Conservation (phyloP, 2,113 vertebrate genomes). For the Deroptyus accipitrinus region DNA sequence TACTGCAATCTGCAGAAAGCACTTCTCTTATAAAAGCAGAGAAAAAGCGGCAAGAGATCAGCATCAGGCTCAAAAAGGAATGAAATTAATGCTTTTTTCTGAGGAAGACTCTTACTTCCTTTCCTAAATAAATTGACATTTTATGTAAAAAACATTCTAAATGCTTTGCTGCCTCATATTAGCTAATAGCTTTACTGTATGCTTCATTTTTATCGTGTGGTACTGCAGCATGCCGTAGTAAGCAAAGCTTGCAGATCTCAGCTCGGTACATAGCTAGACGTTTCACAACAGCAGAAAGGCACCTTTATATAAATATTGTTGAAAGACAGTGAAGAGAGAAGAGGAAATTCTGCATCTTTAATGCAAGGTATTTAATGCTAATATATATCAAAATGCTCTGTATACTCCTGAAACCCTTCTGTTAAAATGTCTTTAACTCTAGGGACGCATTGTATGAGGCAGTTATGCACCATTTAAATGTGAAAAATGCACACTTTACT, state of each 20-base stretch:
- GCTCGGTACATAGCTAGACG: background rate
- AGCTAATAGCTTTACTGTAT: background rate
- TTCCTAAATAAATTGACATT: background rate
- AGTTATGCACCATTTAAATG: conserved; percentile 59
- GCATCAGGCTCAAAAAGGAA: background rate
- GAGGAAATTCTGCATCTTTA: conserved; percentile 43
- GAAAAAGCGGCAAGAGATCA: background rate
- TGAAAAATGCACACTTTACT: conserved; percentile 61
- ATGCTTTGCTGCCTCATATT: background rate
- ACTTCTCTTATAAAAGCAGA: background rate
- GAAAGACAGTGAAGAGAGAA: conserved; percentile 54
- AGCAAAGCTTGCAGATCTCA: background rate
- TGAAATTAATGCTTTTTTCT: background rate
- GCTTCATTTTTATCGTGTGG: background rate
- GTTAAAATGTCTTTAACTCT: conserved; percentile 39
- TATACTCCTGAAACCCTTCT: background rate
- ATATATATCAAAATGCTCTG: conserved; percentile 21
- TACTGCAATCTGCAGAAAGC: background rate
- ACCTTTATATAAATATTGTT: conserved; percentile 22
- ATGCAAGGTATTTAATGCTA: conserved; percentile 27
- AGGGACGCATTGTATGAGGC: conserved; percentile 24
- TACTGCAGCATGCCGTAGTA: background rate
- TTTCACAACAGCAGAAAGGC: background rate
- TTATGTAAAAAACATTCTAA: background rate
- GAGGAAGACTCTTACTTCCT: background rate